Base-by-base conservation (phyloP, 2,113 vertebrate genomes). In the Mesitornis unicolor region DNA sequence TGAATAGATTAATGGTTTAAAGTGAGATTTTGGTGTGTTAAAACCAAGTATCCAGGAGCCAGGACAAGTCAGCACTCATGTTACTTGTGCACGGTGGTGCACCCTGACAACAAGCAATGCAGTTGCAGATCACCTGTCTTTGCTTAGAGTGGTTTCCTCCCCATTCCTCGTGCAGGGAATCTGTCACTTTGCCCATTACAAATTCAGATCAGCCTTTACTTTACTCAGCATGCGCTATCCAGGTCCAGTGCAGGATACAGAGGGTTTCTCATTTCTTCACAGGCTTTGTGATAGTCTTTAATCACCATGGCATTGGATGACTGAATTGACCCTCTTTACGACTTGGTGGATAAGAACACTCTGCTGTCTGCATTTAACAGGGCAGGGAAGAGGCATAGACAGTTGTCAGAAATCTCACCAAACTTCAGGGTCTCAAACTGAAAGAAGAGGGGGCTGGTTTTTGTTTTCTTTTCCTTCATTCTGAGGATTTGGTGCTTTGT, bases 121-220 rank as follows among this genome's bases (percentile, higher is more conserved):
- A 24, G 4, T 13, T 47, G 10, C 73, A 56, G 69, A 42, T 43
- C n/a, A 42, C 57, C 21, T 1, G 59, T 67, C 53, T 68, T 50
- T 57, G 63, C 33, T 81, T 74, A 68, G 36, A 80, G 47, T 77
- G 2, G 2, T 71, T 91, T 71, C 9, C 10, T 68, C 28, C 35
- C 33, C 1, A 4, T 43, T 60, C 1, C 0, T 61, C 6, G 10
- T 14, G 6, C 1, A 2, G 28, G 48, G 20, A n/a, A 71, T 79
- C 29, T 70, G 35, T 33, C 51, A 13, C 60, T 79, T 85, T 70
- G 57, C 38, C 48, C 29, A 25, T 51, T 20, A 45, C 53, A 76
- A 57, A 64, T 63, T 85, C n/a, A 71, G 47, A 75, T 80, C 63
- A 73, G 33, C 25, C 60, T 82, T 64, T 47, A 70, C 50, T 67